Percentiles rank a stretch among this genome's conserved stretches.
Conservation (phyloP, 2,888 invertebrate genomes). For the Acleris cristana region DNA sequence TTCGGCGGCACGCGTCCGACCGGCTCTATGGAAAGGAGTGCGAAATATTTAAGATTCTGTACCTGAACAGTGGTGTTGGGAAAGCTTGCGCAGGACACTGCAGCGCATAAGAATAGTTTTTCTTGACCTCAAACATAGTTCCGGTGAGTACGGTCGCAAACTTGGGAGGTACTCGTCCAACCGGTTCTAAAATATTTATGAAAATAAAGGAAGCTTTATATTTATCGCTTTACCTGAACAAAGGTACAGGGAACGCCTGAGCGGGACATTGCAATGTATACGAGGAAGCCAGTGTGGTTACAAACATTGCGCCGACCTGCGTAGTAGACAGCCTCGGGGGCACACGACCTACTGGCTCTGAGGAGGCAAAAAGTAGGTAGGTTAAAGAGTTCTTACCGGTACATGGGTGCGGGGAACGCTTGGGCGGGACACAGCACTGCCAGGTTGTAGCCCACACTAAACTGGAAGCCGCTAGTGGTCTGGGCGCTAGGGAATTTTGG, state of each 20-base stretch:
- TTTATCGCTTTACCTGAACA: conserved; percentile 71
- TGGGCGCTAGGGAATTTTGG: conserved; percentile 85
- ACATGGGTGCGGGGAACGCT: conserved; percentile 87
- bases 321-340: conserved; percentile 72
- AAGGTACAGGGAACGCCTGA: conserved; percentile 85
- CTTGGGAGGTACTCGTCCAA: conserved; percentile 80
- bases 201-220: conserved; percentile 49
- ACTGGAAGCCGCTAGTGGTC: conserved; percentile 86
- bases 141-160: conserved; percentile 81
- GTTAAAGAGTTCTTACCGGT: conserved; percentile 85
- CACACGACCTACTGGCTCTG: conserved; percentile 76
- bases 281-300: conserved; percentile 71
- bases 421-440: conserved; percentile 88
- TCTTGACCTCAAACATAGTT: conserved; percentile 82
- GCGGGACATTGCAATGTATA: conserved; percentile 88
- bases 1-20: conserved; percentile 88
- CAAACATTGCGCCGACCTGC: conserved; percentile 84
- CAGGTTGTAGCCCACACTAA: conserved; percentile 75
- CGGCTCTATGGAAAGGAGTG: conserved; percentile 82
- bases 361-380: conserved; percentile 63
- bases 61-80: conserved; percentile 83
- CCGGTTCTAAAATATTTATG: conserved; percentile 61
- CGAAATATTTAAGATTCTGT: conserved; percentile 44
- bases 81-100: conserved; percentile 88
- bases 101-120: conserved; percentile 73